Conservation (phyloP, 2,888 invertebrate species). For the Dryocosmus kuriphilus region DNA sequence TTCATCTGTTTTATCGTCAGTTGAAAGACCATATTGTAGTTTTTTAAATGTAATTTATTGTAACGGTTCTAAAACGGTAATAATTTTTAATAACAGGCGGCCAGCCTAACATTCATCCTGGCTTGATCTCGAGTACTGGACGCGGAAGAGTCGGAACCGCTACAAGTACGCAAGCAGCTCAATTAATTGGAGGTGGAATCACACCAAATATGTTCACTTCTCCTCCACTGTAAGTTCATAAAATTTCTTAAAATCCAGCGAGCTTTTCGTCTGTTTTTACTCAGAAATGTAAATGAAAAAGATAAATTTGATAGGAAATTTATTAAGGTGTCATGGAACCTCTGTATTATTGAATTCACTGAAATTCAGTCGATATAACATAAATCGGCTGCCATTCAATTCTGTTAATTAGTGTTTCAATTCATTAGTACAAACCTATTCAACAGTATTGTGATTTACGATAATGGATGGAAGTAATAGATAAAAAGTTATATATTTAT, state of each 20-base stretch:
- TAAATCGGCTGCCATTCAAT: too few relatives aligned
- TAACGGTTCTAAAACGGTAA: slow-evolving; percentile 6
- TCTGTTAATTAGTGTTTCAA: too few relatives aligned
- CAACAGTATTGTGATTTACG: too few relatives aligned
- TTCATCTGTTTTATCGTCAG: slow-evolving; percentile 35
- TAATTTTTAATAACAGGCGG: slow-evolving; percentile 71
- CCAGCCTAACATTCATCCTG: slow-evolving; percentile 83
- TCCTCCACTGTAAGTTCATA: slow-evolving; percentile 74
- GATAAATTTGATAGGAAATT: not conserved
- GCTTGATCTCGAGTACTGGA: slow-evolving; percentile 83
- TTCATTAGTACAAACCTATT: too few relatives aligned
- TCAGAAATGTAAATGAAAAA: not conserved
- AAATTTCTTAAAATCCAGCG: slow-evolving; percentile 54
- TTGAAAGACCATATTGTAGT: not conserved
- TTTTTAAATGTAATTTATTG: slow-evolving; percentile 1
- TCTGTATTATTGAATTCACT: too few relatives aligned
- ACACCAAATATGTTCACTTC: slow-evolving; percentile 83
- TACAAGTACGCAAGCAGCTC: slow-evolving; percentile 82
- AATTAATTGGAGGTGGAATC: slow-evolving; percentile 85
- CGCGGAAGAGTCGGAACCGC: slow-evolving; percentile 81
- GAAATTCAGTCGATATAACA: too few relatives aligned
- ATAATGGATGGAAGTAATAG: too few relatives aligned
- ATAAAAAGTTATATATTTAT: too few relatives aligned
- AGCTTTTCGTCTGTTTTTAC: slow-evolving; percentile 53
- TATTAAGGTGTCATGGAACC: not conserved